Base-by-base conservation (phyloP, 2,113 vertebrate species). In the Eclectus roratus region DNA sequence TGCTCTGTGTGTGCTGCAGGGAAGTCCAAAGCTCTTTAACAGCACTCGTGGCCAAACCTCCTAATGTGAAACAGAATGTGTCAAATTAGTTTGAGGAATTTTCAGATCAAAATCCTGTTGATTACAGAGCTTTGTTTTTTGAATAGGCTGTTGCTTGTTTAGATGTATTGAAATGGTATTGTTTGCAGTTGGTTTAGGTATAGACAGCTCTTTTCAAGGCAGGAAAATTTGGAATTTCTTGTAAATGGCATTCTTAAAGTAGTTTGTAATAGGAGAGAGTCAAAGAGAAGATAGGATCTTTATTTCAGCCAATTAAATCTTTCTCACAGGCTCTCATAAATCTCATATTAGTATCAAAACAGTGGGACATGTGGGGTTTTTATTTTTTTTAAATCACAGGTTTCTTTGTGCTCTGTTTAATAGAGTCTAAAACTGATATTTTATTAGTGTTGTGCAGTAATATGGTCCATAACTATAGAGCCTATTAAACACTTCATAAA, bases 401-500 rank as follows among this genome's bases (percentile, higher is more conserved):
- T 83, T 77, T 88, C 39, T 86, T 90, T 85, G 43, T 47, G 52
- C 68, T 91, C n/a, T 86, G 55, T 81, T 89, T 92, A 84, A 60
- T 86, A 66, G 56, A 84, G 18, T 83, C 88, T 88, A 86, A 94
- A 94, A 50, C 29, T 86, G 43, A 21, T 60, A 10, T 88, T 95
- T 86, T 97, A 78, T 84, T 93, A 93, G 31, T 84, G 77, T 91
- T 94, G 47, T 91, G 89, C 61, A 58, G 72, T 94, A 96, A 88
- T 90, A 92, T 46, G 41, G 69, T 81, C 83, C 2, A 8, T 96
- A 94, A 91, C 92, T 88, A 44, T 63, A 89, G 39, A 88, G 29
- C 78, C 92, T 91, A 89, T 95, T 96, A 92, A 96, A 95, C 84
- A 93, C 80, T 96, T 85, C 84, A 89, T 95, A 94, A 95, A 96